Evolutionary conservation across 1,140 invertebrate species (phyloP), one percentile per base, ranked within the genome.

Genomic region (Papilio helenus): DNA sequence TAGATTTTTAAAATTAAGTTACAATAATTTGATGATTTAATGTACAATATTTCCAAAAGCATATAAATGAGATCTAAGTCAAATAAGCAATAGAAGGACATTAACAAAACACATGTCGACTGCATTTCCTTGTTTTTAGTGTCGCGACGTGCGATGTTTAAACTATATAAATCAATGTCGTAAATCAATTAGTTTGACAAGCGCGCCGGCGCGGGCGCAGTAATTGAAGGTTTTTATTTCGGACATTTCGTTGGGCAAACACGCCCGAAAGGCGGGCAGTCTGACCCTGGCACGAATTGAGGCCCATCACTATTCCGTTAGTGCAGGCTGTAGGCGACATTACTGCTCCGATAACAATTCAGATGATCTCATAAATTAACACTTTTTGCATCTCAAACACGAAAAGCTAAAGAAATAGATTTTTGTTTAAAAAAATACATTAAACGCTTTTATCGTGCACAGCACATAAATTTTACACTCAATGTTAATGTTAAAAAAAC

Each of bases 131-230:
- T 44, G 44, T 74, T 26, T 26, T 74, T 46, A 74, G 71, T 74
- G 72, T 49, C 72, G 20, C 34, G 20, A 72, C 26, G 72, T 55
- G 44, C 29, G 73, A 78, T 80, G 72, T 74, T 79, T 81, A 84
- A 80, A 80, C 42, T 79, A 26, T 76, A 81, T 83, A 84, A 83
- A 85, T 83, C 76, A 83, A 83, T 77, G 84, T 85, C 84, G 84
- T 85, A 85, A 85, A 85, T 85, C 84, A 85, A 85, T 85, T 85
- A 83, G 79, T 46, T 78, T 83, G 82, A 85, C 84, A 71, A 72
- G 79, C 68, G 80, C 49, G 65, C 80, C 81, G 74, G 79, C 79
- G 72, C 80, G 80, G 74, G 76, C 79, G 74, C 65, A 72, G 79
- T 80, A 83, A 83, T 83, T 85, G 82, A 81, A 85, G 76, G 81